Evolutionary conservation across 2,113 vertebrate genomes (phyloP).

Genomic region (Callopanchax toddi): DNA sequence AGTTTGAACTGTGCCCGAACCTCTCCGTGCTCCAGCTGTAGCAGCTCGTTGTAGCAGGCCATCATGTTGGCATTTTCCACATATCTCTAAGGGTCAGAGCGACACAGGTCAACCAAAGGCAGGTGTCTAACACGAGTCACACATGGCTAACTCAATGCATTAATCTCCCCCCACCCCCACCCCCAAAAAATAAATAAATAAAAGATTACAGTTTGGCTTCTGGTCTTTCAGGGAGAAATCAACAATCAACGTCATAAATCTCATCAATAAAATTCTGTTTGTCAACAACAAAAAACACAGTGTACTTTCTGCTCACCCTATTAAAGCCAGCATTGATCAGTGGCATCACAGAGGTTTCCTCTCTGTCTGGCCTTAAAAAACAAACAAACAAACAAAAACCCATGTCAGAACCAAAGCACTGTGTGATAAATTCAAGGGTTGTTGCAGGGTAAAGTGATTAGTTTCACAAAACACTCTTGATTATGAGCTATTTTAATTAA

Average conservation of each 20-base stretch:
- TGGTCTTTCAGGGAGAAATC: constrained; percentile 12
- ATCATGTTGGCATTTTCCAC: constrained; percentile 92
- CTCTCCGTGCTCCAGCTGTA: constrained; percentile 94
- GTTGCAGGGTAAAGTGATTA: no score
- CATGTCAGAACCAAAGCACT: constrained; percentile 15
- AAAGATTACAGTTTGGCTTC: not conserved
- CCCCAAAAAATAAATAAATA: no score
- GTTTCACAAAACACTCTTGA: no score
- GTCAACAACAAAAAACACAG: not conserved
- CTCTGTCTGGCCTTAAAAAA: constrained; percentile 88
- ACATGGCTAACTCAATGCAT: not conserved
- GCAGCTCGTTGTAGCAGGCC: constrained; percentile 97
- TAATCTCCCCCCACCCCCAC: no score
- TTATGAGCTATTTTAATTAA: constrained; percentile 13
- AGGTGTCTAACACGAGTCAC: not conserved
- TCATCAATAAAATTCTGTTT: constrained; percentile 3
- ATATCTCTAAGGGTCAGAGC: constrained; percentile 85
- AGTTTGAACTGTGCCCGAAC: constrained; percentile 95
- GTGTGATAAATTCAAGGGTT: constrained; percentile 20
- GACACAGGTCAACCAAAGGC: constrained; percentile 37
- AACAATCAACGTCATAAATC: constrained; percentile 19
- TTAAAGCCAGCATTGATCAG: constrained; percentile 95
- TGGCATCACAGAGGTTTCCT: constrained; percentile 92
- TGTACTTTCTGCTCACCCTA: constrained; percentile 81
- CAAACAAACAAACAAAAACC: constrained; percentile 42